Evolutionary conservation across 2,113 vertebrate species (phyloP).

Genomic region (Ursus arctos): DNA sequence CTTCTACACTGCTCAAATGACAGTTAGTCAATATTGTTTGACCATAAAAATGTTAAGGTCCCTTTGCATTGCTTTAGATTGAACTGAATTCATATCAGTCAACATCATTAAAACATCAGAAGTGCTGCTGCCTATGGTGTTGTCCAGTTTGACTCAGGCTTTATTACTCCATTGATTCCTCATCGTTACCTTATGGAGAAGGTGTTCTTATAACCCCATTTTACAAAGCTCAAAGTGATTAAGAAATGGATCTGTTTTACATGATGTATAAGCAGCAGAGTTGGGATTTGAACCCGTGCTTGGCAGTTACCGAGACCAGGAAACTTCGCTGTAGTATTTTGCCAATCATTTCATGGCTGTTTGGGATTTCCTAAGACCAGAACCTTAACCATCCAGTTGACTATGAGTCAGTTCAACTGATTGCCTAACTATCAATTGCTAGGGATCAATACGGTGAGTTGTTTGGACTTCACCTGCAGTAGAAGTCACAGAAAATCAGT

Average conservation of each 20-base stretch:
- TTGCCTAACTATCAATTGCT: not conserved
- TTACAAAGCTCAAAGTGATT: not conserved
- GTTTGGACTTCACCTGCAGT: not conserved
- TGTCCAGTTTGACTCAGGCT: not conserved
- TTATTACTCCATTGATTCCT: not conserved
- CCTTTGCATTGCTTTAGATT: slow-evolving; percentile 19
- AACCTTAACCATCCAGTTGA: not conserved
- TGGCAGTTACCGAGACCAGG: not conserved
- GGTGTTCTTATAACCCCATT: not conserved
- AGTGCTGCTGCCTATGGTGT: not conserved
- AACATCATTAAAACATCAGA: slow-evolving; percentile 23
- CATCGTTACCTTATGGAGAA: not conserved
- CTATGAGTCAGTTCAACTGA: not conserved
- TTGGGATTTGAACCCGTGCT: not conserved
- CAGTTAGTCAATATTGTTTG: slow-evolving; percentile 23
- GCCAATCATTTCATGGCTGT: not conserved
- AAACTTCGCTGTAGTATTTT: not conserved
- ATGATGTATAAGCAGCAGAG: not conserved
- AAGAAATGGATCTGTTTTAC: not conserved
- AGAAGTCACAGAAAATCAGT: slow-evolving; percentile 6
- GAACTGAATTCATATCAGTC: not conserved
- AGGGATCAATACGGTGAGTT: not conserved
- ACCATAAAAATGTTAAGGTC: not conserved
- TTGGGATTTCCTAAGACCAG: not conserved
- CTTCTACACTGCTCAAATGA: not conserved